Evolutionary conservation across 1,140 invertebrate species (phyloP).

Genomic region (Drosophila bocki): DNA sequence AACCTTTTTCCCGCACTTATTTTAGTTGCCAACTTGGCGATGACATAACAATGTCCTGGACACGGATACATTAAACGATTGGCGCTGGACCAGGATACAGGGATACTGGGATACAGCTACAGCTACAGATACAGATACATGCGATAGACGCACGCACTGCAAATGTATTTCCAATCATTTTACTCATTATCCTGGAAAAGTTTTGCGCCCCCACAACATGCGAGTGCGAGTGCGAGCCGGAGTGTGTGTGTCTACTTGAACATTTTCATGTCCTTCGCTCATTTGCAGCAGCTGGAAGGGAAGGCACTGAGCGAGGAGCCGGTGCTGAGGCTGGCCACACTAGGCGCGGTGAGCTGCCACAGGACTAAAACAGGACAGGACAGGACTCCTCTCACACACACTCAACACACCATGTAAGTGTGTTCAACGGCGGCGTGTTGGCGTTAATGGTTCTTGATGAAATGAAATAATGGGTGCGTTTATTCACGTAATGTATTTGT

Average conservation of each 20-base stretch:
- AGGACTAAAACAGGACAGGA: slow-evolving; percentile 7
- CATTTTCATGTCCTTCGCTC: slow-evolving; percentile 67
- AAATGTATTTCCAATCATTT: slow-evolving; percentile 83
- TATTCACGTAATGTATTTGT: slow-evolving; percentile 84
- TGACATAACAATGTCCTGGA: slow-evolving; percentile 45
- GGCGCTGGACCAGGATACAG: slow-evolving; percentile 21
- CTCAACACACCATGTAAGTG: slow-evolving; percentile 2
- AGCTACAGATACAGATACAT: slow-evolving; percentile 48
- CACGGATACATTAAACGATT: slow-evolving; percentile 34
- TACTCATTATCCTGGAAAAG: slow-evolving; percentile 80
- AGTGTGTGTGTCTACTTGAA: slow-evolving; percentile 56
- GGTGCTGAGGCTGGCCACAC: slow-evolving; percentile 53
- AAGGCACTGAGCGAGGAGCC: not conserved
- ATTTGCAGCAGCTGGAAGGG: slow-evolving; percentile 51
- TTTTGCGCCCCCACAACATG: slow-evolving; percentile 48
- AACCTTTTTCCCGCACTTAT: not conserved
- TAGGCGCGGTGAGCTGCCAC: slow-evolving; percentile 53
- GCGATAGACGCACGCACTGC: slow-evolving; percentile 66
- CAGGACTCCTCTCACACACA: slow-evolving; percentile 14
- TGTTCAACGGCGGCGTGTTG: slow-evolving; percentile 60
- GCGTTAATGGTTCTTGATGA: slow-evolving; percentile 84
- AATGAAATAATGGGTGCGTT: slow-evolving; percentile 84
- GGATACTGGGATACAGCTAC: slow-evolving; percentile 12
- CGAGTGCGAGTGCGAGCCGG: not conserved
- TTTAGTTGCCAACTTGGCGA: not conserved